These are phyloP conservation scores for Drosophila kepulauana DNA, from an alignment of 1,140 invertebrate genomes.

Conservation along the genomic window DNA sequence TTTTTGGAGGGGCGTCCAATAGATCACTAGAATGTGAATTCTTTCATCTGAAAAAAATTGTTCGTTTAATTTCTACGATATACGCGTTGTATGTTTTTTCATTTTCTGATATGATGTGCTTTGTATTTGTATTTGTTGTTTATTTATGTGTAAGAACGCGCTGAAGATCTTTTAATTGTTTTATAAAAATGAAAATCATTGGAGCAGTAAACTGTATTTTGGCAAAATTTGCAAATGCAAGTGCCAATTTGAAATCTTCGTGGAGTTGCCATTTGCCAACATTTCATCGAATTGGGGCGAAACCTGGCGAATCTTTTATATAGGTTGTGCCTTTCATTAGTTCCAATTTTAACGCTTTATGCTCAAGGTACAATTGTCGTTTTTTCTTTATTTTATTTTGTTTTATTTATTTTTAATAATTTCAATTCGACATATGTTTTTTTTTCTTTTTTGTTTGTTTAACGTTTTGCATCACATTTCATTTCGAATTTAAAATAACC, in stretches of 20 bases:
- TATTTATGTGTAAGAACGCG: slow-evolving; percentile 41
- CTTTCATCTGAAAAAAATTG: slow-evolving; percentile 15
- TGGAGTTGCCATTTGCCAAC: slow-evolving; percentile 27
- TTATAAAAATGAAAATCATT: slow-evolving; percentile 30
- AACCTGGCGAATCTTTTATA: slow-evolving; percentile 61
- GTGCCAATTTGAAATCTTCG: slow-evolving; percentile 61
- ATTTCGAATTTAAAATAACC: slow-evolving; percentile 70
- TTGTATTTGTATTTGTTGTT: slow-evolving; percentile 55
- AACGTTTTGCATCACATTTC: slow-evolving; percentile 72
- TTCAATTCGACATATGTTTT: slow-evolving; percentile 66
- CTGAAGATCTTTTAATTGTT: slow-evolving; percentile 1
- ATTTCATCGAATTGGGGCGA: slow-evolving; percentile 62
- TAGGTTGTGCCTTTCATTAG: slow-evolving; percentile 51
- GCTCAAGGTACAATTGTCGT: slow-evolving; percentile 77
- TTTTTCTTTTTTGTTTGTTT: slow-evolving; percentile 50
- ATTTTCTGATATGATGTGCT: slow-evolving; percentile 57
- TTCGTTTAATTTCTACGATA: slow-evolving; percentile 31
- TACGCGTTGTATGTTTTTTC: slow-evolving; percentile 33
- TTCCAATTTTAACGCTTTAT: slow-evolving; percentile 73
- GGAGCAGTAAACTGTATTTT: slow-evolving; percentile 75
- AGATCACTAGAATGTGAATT: slow-evolving; percentile 2
- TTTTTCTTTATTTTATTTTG: slow-evolving; percentile 49
- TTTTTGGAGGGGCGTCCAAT: slow-evolving; percentile 9
- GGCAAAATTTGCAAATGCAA: slow-evolving; percentile 78
- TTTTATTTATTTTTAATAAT: slow-evolving; percentile 44